Base-by-base conservation (phyloP, 2,888 invertebrate species). In the Chaitophorus viminalis region DNA sequence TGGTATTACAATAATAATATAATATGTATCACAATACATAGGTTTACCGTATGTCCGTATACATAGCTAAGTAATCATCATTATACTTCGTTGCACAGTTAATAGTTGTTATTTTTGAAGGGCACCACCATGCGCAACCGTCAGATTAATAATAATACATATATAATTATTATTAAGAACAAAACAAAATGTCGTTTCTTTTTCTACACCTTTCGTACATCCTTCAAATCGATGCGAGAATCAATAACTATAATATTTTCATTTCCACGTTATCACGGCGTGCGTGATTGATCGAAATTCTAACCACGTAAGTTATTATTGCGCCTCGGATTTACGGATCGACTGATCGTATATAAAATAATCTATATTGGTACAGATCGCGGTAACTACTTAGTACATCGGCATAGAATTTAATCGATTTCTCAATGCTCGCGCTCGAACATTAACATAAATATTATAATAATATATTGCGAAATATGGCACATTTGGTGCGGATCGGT, bases 21-120 rank as follows among this genome's bases (percentile, higher is more conserved):
- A 36, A 36, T 36, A 36, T 6, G 6, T 36, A n/a, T n/a, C n/a
- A n/a, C n/a, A n/a, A n/a, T n/a, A n/a, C n/a, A n/a, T n/a, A n/a
- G n/a, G n/a, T n/a, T n/a, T n/a, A n/a, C n/a, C n/a, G n/a, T n/a
- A n/a, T n/a, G n/a, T n/a, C n/a, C 36, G 8, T n/a, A 65, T 5
- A 29, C 5, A 29, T 68, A 25, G 60, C 11, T 54, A 77, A 46
- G 36, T 78, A 60, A 79, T 79, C 65, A 65, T 36, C n/a, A 65
- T 79, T 39, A 9, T 39, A 9, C 11, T 79, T 65, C 36, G 65
- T 79, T 65, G 65, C 65, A 79, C n/a, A n/a, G n/a, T n/a, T n/a
- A n/a, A n/a, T n/a, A n/a, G n/a, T 33, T 36, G 68, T 79, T 36
- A 33, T 68, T 79, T 79, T 79, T 39, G 65, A 79, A 79, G 65